Conservation (phyloP, 2,113 vertebrate species). For the Thunnus thynnus region DNA sequence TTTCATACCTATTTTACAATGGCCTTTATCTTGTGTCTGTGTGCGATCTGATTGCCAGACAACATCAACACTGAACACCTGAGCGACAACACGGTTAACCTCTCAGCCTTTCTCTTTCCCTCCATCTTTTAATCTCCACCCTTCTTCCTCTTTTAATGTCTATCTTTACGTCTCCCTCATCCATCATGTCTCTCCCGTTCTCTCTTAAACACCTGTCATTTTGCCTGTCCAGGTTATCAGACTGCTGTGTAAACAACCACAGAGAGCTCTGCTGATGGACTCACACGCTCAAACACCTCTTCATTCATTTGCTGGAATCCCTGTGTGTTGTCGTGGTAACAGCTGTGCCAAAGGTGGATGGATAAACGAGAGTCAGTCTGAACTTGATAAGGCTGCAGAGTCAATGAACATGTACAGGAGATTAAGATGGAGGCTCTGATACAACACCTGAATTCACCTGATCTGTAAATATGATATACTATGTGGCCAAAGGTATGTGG, state of each 20-base stretch:
- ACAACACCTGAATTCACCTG: background rate
- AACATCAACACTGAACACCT: background rate
- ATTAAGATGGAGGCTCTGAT: background rate
- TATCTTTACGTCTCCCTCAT: background rate
- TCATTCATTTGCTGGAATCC: constrained; percentile 11
- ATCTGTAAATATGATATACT: background rate
- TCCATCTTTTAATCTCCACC: background rate
- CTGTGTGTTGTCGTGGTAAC: constrained; percentile 37
- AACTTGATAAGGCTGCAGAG: constrained; percentile 6
- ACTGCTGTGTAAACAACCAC: constrained; percentile 28
- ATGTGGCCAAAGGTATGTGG: background rate
- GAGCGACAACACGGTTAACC: background rate
- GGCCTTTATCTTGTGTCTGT: background rate
- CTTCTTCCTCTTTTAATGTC: background rate
- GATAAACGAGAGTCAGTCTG: background rate
- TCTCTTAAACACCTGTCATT: constrained; percentile 21
- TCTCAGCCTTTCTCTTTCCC: background rate
- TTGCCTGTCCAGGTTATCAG: constrained; percentile 48
- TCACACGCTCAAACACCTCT: constrained; percentile 24
- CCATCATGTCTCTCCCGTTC: constrained; percentile 31
- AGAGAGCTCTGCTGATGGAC: constrained; percentile 41
- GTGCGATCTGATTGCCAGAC: no score
- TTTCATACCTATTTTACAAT: background rate
- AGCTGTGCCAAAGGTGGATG: constrained; percentile 29
- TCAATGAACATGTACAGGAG: constrained; percentile 3